A percentile compares a stretch with the other conserved stretches of the same genome.
These are phyloP conservation scores for Patiria pectinifera DNA, from an alignment of 53 echinoderm and acorn worm species.

Conservation along the genomic window DNA sequence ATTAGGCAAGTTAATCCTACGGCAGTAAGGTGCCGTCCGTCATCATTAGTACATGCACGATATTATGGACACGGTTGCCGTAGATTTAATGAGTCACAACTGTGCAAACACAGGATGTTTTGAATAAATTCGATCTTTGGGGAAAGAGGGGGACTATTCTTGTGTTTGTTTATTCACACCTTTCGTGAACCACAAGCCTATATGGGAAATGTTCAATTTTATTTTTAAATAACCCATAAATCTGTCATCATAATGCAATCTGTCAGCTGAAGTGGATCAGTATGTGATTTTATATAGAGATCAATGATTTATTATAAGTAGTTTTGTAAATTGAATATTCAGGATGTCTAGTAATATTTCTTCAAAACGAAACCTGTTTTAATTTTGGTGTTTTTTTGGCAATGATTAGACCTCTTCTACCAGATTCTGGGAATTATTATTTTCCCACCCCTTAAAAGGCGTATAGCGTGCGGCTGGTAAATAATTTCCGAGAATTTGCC, in stretches of 20 bases:
- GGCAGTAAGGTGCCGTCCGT: neutral
- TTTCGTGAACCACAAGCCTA: neutral
- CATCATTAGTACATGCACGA: conserved; percentile 37
- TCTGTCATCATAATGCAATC: neutral
- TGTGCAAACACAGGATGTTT: conserved; percentile 54
- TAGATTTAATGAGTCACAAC: conserved; percentile 23
- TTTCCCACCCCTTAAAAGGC: no score
- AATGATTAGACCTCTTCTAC: no score
- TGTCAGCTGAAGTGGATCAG: neutral
- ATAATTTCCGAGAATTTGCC: no score
- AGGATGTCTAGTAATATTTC: no score
- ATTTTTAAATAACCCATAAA: neutral
- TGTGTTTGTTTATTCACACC: conserved; percentile 21
- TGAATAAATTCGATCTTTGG: conserved; percentile 25
- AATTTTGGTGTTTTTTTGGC: no score
- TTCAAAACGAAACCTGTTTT: no score
- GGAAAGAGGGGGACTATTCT: neutral
- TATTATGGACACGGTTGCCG: neutral
- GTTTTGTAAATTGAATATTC: no score
- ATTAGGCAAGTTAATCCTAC: neutral
- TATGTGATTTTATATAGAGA: neutral
- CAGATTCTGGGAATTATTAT: no score
- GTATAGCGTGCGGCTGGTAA: no score
- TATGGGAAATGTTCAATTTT: conserved; percentile 13
- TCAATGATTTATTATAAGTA: no score